Evolutionary conservation across 2,797 vertebrate genomes (phyloP).

Genomic region (Hoplostethus mediterraneus): DNA sequence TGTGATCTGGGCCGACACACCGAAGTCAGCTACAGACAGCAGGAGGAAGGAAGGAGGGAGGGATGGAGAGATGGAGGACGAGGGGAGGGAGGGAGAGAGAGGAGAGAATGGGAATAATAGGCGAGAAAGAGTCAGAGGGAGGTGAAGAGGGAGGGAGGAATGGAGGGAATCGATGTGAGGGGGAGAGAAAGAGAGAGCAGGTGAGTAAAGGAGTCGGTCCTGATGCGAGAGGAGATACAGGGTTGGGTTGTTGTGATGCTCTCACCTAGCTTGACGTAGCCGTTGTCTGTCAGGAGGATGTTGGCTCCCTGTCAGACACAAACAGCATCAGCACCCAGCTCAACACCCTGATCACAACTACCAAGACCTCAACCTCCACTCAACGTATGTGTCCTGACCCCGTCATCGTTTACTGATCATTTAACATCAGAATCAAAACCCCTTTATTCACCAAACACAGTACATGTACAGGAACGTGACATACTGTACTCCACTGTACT

Average conservation of each 20-base stretch:
- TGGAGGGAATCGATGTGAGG: neutral
- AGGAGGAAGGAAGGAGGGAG: neutral
- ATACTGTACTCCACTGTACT: no score
- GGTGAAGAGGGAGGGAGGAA: neutral
- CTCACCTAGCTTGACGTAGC: conserved; percentile 97
- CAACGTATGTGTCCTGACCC: no score
- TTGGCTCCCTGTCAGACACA: conserved; percentile 92
- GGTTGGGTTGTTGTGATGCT: conserved; percentile 6
- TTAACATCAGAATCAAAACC: no score
- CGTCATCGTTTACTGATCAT: no score
- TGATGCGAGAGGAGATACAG: conserved; percentile 32
- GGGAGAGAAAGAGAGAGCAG: neutral
- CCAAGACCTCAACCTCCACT: no score
- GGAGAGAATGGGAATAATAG: neutral
- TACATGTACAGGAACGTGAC: no score
- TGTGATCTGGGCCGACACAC: conserved; percentile 98
- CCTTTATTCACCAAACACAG: no score
- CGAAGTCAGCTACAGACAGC: conserved; percentile 91
- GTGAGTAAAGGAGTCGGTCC: conserved; percentile 37
- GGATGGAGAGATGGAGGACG: neutral
- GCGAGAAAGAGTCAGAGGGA: neutral
- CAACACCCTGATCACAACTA: neutral
- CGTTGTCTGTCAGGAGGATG: conserved; percentile 97
- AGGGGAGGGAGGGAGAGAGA: neutral
- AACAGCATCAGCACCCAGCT: conserved; percentile 31